Evolutionary conservation across 2,888 invertebrate species (phyloP).

Genomic region (Napeogenes sylphis): DNA sequence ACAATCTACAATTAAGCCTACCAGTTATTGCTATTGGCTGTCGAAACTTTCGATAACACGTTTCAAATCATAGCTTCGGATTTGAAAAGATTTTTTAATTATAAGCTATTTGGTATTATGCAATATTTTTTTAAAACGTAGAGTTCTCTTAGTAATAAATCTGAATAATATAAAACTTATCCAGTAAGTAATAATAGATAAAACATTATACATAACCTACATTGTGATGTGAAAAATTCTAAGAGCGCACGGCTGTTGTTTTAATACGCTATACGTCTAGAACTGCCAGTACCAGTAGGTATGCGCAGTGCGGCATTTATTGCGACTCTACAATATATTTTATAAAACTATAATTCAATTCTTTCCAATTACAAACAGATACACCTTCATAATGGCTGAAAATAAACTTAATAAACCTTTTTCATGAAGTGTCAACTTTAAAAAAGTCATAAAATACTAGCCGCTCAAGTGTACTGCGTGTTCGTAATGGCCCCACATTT

Average conservation of each 20-base stretch:
- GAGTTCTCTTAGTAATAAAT: too few species aligned
- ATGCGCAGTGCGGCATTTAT: constrained; percentile 3
- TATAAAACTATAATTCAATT: neutral
- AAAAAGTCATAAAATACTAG: neutral
- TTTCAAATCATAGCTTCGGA: constrained; percentile 17
- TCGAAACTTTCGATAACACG: constrained; percentile 46
- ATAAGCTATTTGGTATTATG: neutral
- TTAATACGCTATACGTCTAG: too few species aligned
- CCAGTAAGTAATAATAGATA: too few species aligned
- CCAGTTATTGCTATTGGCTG: constrained; percentile 48
- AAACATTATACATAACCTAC: too few species aligned
- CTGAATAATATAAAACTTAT: too few species aligned
- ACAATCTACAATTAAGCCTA: constrained; percentile 42
- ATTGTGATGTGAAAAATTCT: too few species aligned
- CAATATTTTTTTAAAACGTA: too few species aligned
- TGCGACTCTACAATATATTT: neutral
- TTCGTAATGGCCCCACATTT: constrained; percentile 1
- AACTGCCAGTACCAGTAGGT: neutral
- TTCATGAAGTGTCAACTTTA: neutral
- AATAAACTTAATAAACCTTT: neutral
- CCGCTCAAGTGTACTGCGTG: neutral
- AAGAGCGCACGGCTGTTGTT: too few species aligned
- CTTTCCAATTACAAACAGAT: neutral
- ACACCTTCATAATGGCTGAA: neutral
- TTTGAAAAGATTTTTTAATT: constrained; percentile 28